A percentile compares a stretch with the other conserved stretches of the same genome.
Conservation (phyloP, 2,888 invertebrate species). For the Melipona beecheii region DNA sequence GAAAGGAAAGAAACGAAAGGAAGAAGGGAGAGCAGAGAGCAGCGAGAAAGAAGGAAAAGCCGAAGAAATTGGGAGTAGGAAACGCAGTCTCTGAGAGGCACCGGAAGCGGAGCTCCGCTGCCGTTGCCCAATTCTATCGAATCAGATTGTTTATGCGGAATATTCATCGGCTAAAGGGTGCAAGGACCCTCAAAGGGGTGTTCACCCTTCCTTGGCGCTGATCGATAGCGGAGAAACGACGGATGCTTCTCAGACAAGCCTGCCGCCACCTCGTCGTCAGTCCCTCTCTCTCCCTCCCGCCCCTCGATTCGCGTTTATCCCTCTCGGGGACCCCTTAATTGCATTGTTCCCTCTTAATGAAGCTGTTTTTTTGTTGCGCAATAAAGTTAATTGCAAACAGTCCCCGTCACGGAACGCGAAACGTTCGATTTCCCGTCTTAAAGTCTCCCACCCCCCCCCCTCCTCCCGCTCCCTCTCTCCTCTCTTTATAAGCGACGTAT, state of each 20-base stretch:
- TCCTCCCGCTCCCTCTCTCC: not conserved
- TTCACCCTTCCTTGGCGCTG: slow-evolving; percentile 69
- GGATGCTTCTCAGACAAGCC: slow-evolving; percentile 70
- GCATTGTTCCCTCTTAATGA: slow-evolving; percentile 70
- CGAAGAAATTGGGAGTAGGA: slow-evolving; percentile 18
- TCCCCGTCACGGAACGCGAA: slow-evolving; percentile 48
- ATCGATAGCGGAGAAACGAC: slow-evolving; percentile 72
- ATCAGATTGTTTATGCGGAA: slow-evolving; percentile 73
- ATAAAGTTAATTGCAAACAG: slow-evolving; percentile 70
- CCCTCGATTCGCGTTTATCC: slow-evolving; percentile 63
- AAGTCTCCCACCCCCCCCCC: slow-evolving; percentile 11
- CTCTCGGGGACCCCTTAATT: slow-evolving; percentile 67
- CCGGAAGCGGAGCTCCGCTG: slow-evolving; percentile 15
- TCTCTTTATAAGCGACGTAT: slow-evolving; percentile 8
- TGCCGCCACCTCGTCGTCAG: slow-evolving; percentile 50
- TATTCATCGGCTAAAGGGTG: slow-evolving; percentile 65
- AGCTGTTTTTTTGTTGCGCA: slow-evolving; percentile 68
- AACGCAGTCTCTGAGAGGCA: slow-evolving; percentile 21
- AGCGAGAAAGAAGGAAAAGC: not conserved
- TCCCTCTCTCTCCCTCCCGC: slow-evolving; percentile 25
- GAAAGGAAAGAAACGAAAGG: not conserved
- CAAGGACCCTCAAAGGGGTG: slow-evolving; percentile 65
- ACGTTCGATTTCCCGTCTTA: slow-evolving; percentile 57
- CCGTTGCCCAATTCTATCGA: slow-evolving; percentile 61
- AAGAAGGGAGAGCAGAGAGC: too few relatives aligned